Evolutionary conservation across 2,888 invertebrate genomes (phyloP).

Genomic region (Acholoe squamosa): DNA sequence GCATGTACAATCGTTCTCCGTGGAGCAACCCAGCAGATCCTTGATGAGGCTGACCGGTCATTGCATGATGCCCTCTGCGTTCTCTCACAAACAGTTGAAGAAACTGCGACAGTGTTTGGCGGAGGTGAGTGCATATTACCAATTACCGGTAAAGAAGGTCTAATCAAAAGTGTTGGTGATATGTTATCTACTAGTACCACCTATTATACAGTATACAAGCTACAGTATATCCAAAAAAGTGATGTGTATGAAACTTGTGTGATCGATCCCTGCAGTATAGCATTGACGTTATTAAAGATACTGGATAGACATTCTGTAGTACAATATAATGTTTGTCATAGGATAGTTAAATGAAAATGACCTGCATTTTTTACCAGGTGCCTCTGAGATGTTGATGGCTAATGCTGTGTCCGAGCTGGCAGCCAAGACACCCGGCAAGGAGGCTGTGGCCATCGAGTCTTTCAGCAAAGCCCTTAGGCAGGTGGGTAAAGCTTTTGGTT

Average conservation of each 20-base stretch:
- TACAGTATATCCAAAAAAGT: no score
- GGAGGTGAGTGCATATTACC: constrained; percentile 87
- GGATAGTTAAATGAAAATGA: no score
- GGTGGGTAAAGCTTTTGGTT: constrained; percentile 76
- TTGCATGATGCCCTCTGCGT: constrained; percentile 99
- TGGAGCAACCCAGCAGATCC: constrained; percentile 98
- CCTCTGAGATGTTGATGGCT: constrained; percentile 98
- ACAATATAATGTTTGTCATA: no score
- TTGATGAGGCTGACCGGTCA: constrained; percentile 99
- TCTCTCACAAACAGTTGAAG: constrained; percentile 95
- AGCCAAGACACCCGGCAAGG: constrained; percentile 95
- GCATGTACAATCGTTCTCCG: constrained; percentile 98
- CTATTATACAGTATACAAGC: no score
- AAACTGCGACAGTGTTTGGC: constrained; percentile 94
- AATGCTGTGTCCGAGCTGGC: constrained; percentile 93
- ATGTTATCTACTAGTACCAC: no score
- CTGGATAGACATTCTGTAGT: no score
- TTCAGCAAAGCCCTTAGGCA: constrained; percentile 92
- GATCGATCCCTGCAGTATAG: no score
- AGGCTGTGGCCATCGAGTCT: constrained; percentile 97
- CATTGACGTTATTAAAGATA: no score
- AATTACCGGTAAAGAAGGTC: no score
- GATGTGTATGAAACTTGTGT: no score
- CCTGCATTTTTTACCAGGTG: constrained; percentile 85
- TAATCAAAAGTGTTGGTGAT: no score